Evolutionary conservation across 1,140 invertebrate genomes (phyloP), one percentile per base, ranked within the genome.

Genomic region (Eriocheir sinensis): DNA sequence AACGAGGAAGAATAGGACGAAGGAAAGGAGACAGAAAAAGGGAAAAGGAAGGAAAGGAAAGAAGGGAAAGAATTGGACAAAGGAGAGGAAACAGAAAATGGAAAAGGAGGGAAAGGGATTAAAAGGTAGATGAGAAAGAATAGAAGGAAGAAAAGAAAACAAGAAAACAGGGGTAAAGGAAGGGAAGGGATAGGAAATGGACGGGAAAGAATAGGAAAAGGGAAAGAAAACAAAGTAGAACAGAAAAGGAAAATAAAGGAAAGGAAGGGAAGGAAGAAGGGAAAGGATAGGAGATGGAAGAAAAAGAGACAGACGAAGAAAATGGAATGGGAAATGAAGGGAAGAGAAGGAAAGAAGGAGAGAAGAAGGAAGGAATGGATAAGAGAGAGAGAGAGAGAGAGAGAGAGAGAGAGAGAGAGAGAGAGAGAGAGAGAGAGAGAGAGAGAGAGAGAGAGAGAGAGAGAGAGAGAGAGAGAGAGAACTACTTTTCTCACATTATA

Each of bases 221-320:
- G n/a, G n/a, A n/a, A n/a, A n/a, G n/a, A n/a, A n/a, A n/a, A n/a
- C n/a, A n/a, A n/a, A n/a, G n/a, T n/a, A n/a, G n/a, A n/a, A n/a
- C n/a, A n/a, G n/a, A n/a, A n/a, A n/a, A n/a, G n/a, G n/a, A n/a
- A n/a, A n/a, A n/a, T n/a, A n/a, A n/a, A n/a, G n/a, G n/a, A n/a
- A n/a, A n/a, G n/a, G n/a, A n/a, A n/a, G n/a, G n/a, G n/a, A n/a
- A n/a, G n/a, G n/a, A n/a, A n/a, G n/a, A n/a, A n/a, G n/a, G n/a
- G n/a, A n/a, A n/a, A 72, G 15, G 60, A 72, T 72, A 72, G 60
- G 60, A 72, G 60, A 72, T 72, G n/a, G 60, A 72, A 72, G 60
- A 72, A n/a, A 72, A n/a, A n/a, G 12, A 72, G 60, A 72, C 15
- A 72, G 15, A 72, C n/a, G n/a, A 72, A 15, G 60, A 72, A 15